Evolutionary conservation across 2,113 vertebrate species (phyloP).

Genomic region (Delphinapterus leucas): DNA sequence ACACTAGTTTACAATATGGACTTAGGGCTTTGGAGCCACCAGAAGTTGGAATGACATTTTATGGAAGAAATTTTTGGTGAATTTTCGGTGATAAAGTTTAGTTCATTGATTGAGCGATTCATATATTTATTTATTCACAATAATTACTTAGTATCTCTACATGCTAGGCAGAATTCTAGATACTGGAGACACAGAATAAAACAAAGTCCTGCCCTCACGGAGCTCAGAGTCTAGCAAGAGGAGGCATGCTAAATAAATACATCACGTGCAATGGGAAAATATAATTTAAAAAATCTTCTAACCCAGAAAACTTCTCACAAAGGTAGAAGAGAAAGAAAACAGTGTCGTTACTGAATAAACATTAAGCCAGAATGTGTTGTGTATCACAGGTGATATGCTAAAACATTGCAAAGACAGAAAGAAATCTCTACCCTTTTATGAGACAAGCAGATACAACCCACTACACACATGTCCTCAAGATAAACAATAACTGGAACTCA

Average conservation of each 20-base stretch:
- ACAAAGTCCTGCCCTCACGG: accelerated
- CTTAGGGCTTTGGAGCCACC: not conserved
- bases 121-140: not conserved
- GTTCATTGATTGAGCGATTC: not conserved
- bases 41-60: not conserved
- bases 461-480: not conserved
- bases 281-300: not conserved
- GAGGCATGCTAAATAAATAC: not conserved
- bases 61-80: not conserved
- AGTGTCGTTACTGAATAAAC: not conserved
- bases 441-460: not conserved
- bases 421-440: not conserved
- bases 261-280: not conserved
- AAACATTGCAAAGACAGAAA: not conserved
- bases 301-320: not conserved
- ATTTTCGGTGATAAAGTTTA: not conserved
- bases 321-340: not conserved
- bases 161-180: not conserved
- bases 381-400: not conserved
- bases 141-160: not conserved
- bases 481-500: not conserved
- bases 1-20: not conserved
- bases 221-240: not conserved
- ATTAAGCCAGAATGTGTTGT: not conserved
- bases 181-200: not conserved